phyloP scores from a whole-genome alignment of 2,797 vertebrate species.

The Eremophila alpestris region DNA sequence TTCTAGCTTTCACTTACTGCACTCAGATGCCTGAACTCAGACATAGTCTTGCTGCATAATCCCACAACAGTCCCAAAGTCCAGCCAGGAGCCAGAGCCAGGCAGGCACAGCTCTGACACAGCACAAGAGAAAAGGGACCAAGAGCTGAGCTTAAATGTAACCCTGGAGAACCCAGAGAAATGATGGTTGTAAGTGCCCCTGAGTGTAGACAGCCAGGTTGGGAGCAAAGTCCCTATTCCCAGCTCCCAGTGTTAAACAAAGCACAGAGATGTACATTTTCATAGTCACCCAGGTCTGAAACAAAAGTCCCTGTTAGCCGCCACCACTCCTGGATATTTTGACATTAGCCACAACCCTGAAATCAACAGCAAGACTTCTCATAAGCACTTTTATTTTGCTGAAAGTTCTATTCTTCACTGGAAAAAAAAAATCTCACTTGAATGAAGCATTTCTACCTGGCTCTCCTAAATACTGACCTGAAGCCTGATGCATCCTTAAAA shows the following conservation, averaged over 20 bases:
- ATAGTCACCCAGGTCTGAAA: not conserved
- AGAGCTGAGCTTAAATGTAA: not conserved
- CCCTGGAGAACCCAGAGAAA: not conserved
- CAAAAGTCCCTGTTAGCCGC: not conserved
- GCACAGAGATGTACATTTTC: not conserved
- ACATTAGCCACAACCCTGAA: not conserved
- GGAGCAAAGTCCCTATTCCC: not conserved
- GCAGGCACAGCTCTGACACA: not conserved
- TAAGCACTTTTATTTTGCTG: not conserved
- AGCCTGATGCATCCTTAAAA: not conserved
- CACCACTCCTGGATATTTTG: not conserved
- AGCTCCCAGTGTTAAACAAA: not conserved
- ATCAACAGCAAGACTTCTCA: not conserved
- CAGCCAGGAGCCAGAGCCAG: not conserved
- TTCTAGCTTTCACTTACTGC: not conserved
- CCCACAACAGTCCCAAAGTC: not conserved
- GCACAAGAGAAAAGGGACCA: fast-evolving
- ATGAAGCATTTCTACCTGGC: not conserved
- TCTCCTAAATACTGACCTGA: not conserved
- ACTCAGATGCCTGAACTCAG: fast-evolving
- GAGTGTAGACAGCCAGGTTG: not conserved
- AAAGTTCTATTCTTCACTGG: not conserved
- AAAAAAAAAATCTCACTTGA: not conserved
- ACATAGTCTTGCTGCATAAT: fast-evolving
- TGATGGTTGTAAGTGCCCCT: not conserved